Percentiles rank a stretch among this genome's conserved stretches.
These are phyloP conservation scores for Papilio gigon DNA, from an alignment of 2,888 invertebrate species.

Conservation along the genomic window DNA sequence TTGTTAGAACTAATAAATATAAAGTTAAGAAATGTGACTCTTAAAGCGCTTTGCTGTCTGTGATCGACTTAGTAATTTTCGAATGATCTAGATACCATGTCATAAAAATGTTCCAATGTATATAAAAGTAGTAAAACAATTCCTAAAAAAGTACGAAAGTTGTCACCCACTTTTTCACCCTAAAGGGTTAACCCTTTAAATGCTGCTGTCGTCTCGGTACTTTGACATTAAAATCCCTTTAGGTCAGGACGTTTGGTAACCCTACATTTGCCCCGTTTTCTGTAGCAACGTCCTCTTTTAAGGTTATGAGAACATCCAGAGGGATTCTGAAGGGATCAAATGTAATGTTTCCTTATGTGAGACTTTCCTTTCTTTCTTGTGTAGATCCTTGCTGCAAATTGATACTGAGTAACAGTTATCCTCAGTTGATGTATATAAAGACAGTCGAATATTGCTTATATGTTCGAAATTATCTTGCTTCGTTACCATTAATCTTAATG, in stretches of 20 bases:
- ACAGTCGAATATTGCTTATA: neutral
- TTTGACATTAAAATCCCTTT: neutral
- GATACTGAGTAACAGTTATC: slow-evolving; percentile 16
- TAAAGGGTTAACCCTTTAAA: neutral
- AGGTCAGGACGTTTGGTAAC: slow-evolving; percentile 28
- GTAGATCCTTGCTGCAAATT: slow-evolving; percentile 28
- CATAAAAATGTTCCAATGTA: neutral
- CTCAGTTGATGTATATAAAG: slow-evolving; percentile 10
- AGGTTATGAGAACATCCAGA: slow-evolving; percentile 43
- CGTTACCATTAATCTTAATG: neutral
- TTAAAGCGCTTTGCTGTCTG: too few species aligned
- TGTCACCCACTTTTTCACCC: neutral
- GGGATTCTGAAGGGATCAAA: slow-evolving; percentile 44
- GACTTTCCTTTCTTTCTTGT: slow-evolving; percentile 24
- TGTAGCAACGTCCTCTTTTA: slow-evolving; percentile 46
- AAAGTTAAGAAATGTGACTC: too few species aligned
- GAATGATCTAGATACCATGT: too few species aligned
- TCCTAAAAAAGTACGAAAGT: neutral
- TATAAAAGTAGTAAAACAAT: neutral
- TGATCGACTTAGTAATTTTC: too few species aligned
- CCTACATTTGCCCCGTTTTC: slow-evolving; percentile 40
- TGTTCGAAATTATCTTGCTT: neutral
- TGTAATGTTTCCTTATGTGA: slow-evolving; percentile 37
- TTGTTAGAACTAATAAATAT: too few species aligned
- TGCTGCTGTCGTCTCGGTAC: neutral